Evolutionary conservation across 2,888 invertebrate genomes (phyloP).

Genomic region (Acrobeloides nanus): DNA sequence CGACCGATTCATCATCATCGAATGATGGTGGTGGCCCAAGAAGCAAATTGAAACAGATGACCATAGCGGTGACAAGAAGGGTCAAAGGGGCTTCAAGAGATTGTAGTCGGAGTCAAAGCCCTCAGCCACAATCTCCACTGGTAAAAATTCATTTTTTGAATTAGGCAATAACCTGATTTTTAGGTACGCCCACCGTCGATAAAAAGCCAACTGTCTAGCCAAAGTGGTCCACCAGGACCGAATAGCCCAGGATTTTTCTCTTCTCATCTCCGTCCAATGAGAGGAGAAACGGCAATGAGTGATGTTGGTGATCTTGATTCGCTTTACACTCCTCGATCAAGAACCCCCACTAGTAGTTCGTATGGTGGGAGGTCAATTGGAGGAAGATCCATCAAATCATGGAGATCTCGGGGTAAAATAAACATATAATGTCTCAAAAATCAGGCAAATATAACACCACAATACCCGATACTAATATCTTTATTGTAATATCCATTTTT

Average conservation of each 20-base stretch:
- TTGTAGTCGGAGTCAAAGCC: slow-evolving; percentile 43
- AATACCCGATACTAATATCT: too few species aligned
- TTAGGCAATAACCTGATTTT: neutral
- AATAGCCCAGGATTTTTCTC: slow-evolving; percentile 42
- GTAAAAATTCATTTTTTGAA: slow-evolving; percentile 11
- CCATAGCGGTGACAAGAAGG: slow-evolving; percentile 50
- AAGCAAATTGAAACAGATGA: slow-evolving; percentile 48
- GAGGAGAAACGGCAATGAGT: slow-evolving; percentile 45
- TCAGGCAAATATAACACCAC: too few species aligned
- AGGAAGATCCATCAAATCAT: slow-evolving; percentile 50
- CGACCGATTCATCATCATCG: slow-evolving; percentile 43
- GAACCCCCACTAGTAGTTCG: slow-evolving; percentile 32
- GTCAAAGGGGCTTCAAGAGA: slow-evolving; percentile 41
- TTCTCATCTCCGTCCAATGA: slow-evolving; percentile 21
- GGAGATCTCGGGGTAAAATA: slow-evolving; percentile 49
- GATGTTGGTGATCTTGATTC: slow-evolving; percentile 49
- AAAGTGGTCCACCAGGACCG: slow-evolving; percentile 49
- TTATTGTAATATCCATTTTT: too few species aligned
- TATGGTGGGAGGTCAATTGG: slow-evolving; percentile 43
- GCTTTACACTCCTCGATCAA: slow-evolving; percentile 39
- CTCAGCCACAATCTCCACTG: slow-evolving; percentile 50
- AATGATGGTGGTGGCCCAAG: slow-evolving; percentile 39
- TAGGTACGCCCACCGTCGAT: slow-evolving; percentile 51
- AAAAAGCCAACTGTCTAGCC: slow-evolving; percentile 48
- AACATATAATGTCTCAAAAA: too few species aligned